These are phyloP conservation scores for Pogonus chalceus DNA, from an alignment of 1,140 invertebrate genomes.

Conservation along the genomic window DNA sequence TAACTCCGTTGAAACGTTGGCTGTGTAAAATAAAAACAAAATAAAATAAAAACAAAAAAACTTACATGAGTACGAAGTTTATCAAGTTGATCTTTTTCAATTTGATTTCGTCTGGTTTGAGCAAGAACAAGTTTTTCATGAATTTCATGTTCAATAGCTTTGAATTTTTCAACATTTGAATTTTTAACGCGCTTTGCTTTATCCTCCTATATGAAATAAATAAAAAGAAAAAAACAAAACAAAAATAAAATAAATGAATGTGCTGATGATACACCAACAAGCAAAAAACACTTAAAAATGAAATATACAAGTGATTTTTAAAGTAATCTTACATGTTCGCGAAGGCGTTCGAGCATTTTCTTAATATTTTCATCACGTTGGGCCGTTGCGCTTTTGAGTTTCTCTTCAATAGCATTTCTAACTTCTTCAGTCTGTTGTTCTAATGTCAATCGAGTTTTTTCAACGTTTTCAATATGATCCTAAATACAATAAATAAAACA, in stretches of 20 bases:
- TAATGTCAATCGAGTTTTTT: constrained; percentile 68
- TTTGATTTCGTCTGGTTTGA: constrained; percentile 52
- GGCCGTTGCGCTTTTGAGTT: constrained; percentile 68
- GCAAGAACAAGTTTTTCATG: constrained; percentile 64
- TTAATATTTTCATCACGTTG: constrained; percentile 80
- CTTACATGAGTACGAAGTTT: constrained; percentile 66
- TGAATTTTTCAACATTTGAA: constrained; percentile 51
- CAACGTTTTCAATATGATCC: constrained; percentile 68
- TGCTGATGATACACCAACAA: too few species aligned
- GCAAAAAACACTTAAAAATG: constrained; percentile 22
- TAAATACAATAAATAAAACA: constrained; percentile 19
- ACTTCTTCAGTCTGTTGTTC: constrained; percentile 77
- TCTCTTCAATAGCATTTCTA: constrained; percentile 71
- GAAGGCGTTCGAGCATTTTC: constrained; percentile 77
- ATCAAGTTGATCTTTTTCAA: constrained; percentile 62
- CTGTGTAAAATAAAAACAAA: constrained; percentile 8
- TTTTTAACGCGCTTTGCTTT: constrained; percentile 57
- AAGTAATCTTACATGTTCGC: constrained; percentile 83
- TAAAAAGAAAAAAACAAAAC: constrained; percentile 16
- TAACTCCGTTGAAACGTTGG: neutral
- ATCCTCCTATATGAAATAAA: constrained; percentile 47
- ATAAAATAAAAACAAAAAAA: constrained; percentile 24
- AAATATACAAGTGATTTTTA: constrained; percentile 16
- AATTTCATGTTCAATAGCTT: constrained; percentile 54
- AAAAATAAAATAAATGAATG: too few species aligned